Base-by-base conservation (phyloP, 2,888 invertebrate genomes). In the Scaptomyza cyrtandrae region DNA sequence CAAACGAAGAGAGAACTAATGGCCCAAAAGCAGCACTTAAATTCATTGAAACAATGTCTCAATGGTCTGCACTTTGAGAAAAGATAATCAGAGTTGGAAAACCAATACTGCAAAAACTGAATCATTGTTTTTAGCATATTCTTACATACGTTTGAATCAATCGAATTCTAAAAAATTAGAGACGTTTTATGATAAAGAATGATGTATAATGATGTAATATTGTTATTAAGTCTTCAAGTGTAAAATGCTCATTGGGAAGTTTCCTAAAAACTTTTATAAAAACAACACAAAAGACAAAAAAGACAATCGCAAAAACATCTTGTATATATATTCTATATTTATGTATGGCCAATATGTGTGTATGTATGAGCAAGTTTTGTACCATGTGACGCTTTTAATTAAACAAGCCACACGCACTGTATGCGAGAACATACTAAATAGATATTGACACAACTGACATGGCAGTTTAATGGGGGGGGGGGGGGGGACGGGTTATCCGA, bases 391-490 rank as follows among this genome's bases (percentile, higher is more conserved):
- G 54, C 75, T 60, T 80, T 86, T 84, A 84, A 84, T 88, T 84
- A 84, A 75, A 71, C 67, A 58, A 54, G 45, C 65, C 65, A 49
- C 65, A 62, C 65, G 60, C 63, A 60, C 16, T 37, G 41, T 27
- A 63, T 31, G 71, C 59, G 54, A 49, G 71, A 35, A 52, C 68
- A 62, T 49, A 62, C 67, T 65, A 83, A 71, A 71, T 78, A 74
- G 78, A 78, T 88, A 82, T 86, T 86, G 87, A 78, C 88, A 80
- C 75, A 84, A 76, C 72, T 75, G 77, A 71, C 77, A 75, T 13
- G 35, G 14, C 50, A 19, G 35, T 11, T 6, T 13, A 14, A n/a
- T 66, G 73, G 7, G 24, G 11, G 1, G 2, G 9, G 13, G 14
- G 29, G 65, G 73, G 7, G 24, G 11, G 1, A 6, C 13, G 13